A percentile compares a stretch with the other conserved stretches of the same genome.
These are phyloP conservation scores for Platyscapa corneri DNA, from an alignment of 1,140 invertebrate genomes.

Conservation along the genomic window DNA sequence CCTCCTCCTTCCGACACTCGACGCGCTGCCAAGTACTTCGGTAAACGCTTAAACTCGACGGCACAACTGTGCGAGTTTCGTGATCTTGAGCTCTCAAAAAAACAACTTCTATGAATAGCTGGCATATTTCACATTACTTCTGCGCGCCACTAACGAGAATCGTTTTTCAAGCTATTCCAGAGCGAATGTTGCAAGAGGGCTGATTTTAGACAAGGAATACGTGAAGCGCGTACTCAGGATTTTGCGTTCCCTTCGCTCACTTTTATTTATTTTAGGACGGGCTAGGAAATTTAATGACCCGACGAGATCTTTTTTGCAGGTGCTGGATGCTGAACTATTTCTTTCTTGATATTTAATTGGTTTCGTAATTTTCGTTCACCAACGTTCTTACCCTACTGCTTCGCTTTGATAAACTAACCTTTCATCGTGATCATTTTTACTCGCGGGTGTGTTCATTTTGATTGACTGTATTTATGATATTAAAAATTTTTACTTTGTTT, in stretches of 20 bases:
- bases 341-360: too few relatives aligned
- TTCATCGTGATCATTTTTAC: too few relatives aligned
- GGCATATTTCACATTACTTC: slow-evolving; percentile 36
- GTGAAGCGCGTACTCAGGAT: background rate
- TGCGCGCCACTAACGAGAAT: slow-evolving; percentile 31
- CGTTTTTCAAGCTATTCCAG: slow-evolving; percentile 25
- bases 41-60: slow-evolving; percentile 38
- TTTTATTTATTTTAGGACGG: background rate
- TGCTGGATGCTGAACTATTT: background rate
- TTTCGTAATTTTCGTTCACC: too few relatives aligned
- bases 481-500: too few relatives aligned
- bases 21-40: slow-evolving; percentile 30
- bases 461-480: too few relatives aligned
- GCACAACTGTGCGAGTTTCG: background rate
- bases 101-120: slow-evolving; percentile 37
- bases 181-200: background rate
- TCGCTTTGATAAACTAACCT: too few relatives aligned
- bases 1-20: slow-evolving; percentile 8
- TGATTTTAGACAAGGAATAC: slow-evolving; percentile 11
- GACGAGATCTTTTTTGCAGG: background rate
- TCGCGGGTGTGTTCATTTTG: too few relatives aligned
- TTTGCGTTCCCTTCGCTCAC: background rate
- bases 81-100: background rate
- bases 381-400: too few relatives aligned
- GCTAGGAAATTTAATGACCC: background rate